Conservation (phyloP, 2,113 vertebrate species). For the Callaeas wilsoni region DNA sequence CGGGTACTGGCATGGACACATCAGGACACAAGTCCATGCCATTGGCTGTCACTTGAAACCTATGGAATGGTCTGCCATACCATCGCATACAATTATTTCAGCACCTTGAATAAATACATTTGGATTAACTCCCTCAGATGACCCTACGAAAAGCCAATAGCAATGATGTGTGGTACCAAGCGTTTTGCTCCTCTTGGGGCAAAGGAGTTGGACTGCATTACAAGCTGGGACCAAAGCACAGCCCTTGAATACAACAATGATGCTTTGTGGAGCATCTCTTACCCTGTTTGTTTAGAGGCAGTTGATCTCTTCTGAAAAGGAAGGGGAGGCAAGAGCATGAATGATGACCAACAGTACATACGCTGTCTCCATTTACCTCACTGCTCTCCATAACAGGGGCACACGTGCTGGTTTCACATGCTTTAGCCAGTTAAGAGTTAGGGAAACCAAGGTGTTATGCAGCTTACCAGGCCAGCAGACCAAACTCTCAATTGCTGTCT, state of each 20-base stretch:
- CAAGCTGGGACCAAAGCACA: background rate
- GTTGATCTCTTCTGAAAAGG: background rate
- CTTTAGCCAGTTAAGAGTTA: background rate
- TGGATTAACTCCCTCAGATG: background rate
- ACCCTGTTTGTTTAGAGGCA: background rate
- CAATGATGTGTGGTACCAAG: background rate
- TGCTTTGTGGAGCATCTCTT: background rate
- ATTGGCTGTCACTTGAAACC: background rate
- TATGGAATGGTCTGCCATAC: background rate
- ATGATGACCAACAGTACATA: background rate
- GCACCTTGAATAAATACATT: background rate
- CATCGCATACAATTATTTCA: background rate
- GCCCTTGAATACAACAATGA: background rate
- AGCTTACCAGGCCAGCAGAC: background rate
- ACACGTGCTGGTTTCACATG: accelerated
- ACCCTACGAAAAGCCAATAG: background rate
- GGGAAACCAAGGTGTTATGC: background rate
- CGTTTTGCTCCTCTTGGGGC: background rate
- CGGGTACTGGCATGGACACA: background rate
- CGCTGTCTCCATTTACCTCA: background rate
- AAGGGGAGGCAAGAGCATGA: background rate
- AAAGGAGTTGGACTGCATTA: background rate
- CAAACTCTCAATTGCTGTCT: background rate
- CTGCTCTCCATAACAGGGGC: background rate
- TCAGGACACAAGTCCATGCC: background rate